These are phyloP conservation scores for Crepidodera aurea DNA, from an alignment of 2,888 invertebrate species.

Conservation along the genomic window DNA sequence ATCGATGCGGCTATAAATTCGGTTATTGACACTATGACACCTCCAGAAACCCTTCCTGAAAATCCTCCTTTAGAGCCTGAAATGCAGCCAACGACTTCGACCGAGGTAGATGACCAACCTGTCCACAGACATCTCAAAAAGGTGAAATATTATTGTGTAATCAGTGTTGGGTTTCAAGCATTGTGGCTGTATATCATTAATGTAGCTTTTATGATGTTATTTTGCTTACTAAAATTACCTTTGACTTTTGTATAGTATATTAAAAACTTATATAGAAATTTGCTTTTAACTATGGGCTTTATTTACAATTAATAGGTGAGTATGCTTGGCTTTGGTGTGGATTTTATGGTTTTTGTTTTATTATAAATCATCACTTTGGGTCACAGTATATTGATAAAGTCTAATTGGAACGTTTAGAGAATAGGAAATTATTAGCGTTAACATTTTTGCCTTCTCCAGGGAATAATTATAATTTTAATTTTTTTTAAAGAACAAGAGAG, in stretches of 20 bases:
- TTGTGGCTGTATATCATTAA: constrained; percentile 53
- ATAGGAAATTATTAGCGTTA: no score
- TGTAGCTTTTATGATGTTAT: constrained; percentile 41
- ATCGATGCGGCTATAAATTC: constrained; percentile 24
- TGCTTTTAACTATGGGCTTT: constrained; percentile 32
- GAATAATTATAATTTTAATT: no score
- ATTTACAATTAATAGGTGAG: constrained; percentile 12
- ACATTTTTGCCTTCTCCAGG: no score
- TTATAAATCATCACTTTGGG: no score
- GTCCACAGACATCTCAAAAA: constrained; percentile 53
- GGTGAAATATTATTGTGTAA: constrained; percentile 60
- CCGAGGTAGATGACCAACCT: constrained; percentile 59
- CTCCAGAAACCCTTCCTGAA: constrained; percentile 43
- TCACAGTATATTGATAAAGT: no score
- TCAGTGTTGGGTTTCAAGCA: constrained; percentile 53
- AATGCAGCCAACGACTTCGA: constrained; percentile 49
- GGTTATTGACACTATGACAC: constrained; percentile 43
- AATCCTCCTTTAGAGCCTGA: constrained; percentile 51
- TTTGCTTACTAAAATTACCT: constrained; percentile 36
- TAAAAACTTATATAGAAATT: constrained; percentile 21
- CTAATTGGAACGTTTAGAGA: no score
- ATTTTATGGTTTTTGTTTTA: background rate
- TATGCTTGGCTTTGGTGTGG: background rate
- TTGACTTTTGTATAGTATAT: constrained; percentile 34
- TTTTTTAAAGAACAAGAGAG: no score